Evolutionary conservation across 2,797 vertebrate genomes (phyloP), one percentile per base, ranked within the genome.

Genomic region (Rhinogobio ventralis): DNA sequence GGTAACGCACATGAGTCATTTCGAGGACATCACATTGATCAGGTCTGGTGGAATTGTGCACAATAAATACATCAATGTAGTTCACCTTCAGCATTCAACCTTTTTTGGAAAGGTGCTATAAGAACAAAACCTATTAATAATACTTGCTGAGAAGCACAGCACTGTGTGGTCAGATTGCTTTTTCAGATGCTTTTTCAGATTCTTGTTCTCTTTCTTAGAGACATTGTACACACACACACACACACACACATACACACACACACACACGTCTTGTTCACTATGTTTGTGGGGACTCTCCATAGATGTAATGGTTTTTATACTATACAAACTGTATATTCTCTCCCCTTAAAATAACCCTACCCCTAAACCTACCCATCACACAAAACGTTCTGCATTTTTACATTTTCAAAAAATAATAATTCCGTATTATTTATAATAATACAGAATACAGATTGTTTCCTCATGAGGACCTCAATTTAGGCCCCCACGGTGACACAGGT

Each of bases 161-260:
- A 49, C 49, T 55, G 20, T 66, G 25, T 51, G 77, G 77, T n/a
- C 45, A 36, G 10, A 67, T 67, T n/a, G 77, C 28, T 51, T 62
- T 76, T 82, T 77, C 23, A 14, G 53, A 71, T n/a, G 77, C 25
- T 49, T 51, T 75, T 82, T 78, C 23, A 10, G 55, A 76, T 60
- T 68, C 49, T 49, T 45, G 39, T 30, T 51, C 76, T n/a, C 39
- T n/a, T 25, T 62, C 42, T 51, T 55, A 46, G 39, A 74, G 14
- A 30, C 25, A 28, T 7, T 75, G 20, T 36, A 13, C 17, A 78
- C 10, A 42, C 23, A 42, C 75, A 78, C 20, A 57, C 64, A 55
- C 1, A 28, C 42, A 14, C 11, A 77, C 4, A 36, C 9, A 45
- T 15, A 36, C 1, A 51, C 49, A 20, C 25, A 81, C 42, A 51